Percentiles rank a stretch among this genome's conserved stretches.
These are phyloP conservation scores for Pseudochaenichthys georgianus DNA, from an alignment of 2,797 vertebrate species.

Conservation along the genomic window DNA sequence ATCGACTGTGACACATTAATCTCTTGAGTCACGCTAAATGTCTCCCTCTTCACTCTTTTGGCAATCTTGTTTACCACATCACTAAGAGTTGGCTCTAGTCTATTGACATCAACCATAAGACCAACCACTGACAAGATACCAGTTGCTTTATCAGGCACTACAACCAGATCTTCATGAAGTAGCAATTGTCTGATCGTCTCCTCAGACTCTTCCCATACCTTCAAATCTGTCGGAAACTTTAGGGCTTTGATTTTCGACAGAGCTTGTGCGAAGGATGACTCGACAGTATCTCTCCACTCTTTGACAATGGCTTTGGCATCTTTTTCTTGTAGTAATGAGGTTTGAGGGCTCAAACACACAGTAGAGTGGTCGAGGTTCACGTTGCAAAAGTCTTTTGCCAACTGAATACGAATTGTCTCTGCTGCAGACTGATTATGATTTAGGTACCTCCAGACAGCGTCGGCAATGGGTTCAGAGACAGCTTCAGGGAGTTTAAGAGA, in stretches of 20 bases:
- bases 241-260: constrained; percentile 79
- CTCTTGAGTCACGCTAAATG: constrained; percentile 66
- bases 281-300: constrained; percentile 82
- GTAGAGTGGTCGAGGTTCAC: constrained; percentile 62
- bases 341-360: constrained; percentile 81
- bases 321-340: constrained; percentile 77
- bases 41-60: constrained; percentile 77
- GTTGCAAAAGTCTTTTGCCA: constrained; percentile 81
- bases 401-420: constrained; percentile 67
- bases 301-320: constrained; percentile 74
- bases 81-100: constrained; percentile 62
- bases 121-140: constrained; percentile 83
- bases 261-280: constrained; percentile 67
- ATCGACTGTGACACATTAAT: constrained; percentile 67
- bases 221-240: constrained; percentile 56
- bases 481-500: constrained; percentile 83
- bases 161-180: constrained; percentile 65
- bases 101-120: constrained; percentile 69
- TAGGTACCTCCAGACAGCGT: constrained; percentile 82
- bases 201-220: constrained; percentile 82
- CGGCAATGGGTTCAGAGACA: constrained; percentile 76
- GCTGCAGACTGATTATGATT: constrained; percentile 53
- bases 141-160: constrained; percentile 66
- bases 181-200: constrained; percentile 56
- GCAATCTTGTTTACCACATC: constrained; percentile 58